Evolutionary conservation across 2,113 vertebrate species (phyloP).

Genomic region (Trematocara variabile): DNA sequence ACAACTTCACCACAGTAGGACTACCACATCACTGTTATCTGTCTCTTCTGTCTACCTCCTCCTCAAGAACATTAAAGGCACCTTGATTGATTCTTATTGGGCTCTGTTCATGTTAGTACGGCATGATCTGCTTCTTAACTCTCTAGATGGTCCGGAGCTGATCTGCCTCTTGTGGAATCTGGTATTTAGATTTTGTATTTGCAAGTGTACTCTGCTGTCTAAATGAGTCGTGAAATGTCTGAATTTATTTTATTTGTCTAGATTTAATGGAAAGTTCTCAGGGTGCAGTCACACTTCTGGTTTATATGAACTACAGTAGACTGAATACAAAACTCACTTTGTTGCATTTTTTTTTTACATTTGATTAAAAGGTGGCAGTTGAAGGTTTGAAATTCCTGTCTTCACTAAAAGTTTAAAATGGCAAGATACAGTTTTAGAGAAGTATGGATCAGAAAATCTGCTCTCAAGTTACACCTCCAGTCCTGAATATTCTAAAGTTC

Average conservation of each 20-base stretch:
- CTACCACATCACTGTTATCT: constrained; percentile 65
- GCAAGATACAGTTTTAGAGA: background rate
- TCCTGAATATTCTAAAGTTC: background rate
- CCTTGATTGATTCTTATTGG: background rate
- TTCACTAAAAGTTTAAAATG: background rate
- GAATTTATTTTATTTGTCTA: background rate
- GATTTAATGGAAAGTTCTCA: constrained; percentile 40
- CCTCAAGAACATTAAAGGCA: constrained; percentile 33
- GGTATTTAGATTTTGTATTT: background rate
- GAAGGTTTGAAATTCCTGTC: background rate
- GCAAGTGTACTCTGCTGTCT: background rate
- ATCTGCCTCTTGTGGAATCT: background rate
- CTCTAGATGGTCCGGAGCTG: constrained; percentile 8
- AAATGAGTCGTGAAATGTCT: background rate
- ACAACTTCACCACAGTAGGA: constrained; percentile 34
- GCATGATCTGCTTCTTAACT: constrained; percentile 30
- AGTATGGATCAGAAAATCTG: background rate
- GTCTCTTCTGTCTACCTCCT: constrained; percentile 69
- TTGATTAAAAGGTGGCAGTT: background rate
- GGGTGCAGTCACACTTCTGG: constrained; percentile 33
- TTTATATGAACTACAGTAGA: background rate
- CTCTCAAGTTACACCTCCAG: background rate
- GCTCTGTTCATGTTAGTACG: background rate
- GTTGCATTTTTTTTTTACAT: constrained; percentile 19
- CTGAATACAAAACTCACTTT: background rate